These are phyloP conservation scores for Stylophora pistillata DNA, from an alignment of 64 coral and sea anemone species.

Conservation along the genomic window DNA sequence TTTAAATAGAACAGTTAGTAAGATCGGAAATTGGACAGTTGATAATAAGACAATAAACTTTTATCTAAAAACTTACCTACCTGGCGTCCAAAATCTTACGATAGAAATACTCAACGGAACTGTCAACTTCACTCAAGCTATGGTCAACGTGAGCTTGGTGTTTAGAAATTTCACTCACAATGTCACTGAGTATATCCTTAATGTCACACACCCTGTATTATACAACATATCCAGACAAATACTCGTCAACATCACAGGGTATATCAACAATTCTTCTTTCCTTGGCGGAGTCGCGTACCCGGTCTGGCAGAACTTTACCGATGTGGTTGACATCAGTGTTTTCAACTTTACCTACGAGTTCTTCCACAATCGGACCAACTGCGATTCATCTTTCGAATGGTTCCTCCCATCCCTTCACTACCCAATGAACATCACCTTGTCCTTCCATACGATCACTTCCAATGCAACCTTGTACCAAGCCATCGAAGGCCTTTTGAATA, in stretches of 20 bases:
- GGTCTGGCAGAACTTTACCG: slow-evolving; percentile 53
- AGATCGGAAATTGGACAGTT: slow-evolving; percentile 53
- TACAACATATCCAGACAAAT: slow-evolving; percentile 30
- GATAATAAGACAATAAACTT: slow-evolving; percentile 46
- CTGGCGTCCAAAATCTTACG: slow-evolving; percentile 41
- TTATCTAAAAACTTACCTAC: slow-evolving; percentile 59
- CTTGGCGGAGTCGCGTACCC: slow-evolving; percentile 72
- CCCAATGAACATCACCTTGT: slow-evolving; percentile 51
- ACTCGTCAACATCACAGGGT: slow-evolving; percentile 18
- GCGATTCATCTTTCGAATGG: slow-evolving; percentile 48
- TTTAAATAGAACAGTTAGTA: slow-evolving; percentile 49
- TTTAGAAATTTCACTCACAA: slow-evolving; percentile 71
- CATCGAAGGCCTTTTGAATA: slow-evolving; percentile 56
- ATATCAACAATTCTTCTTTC: slow-evolving; percentile 41
- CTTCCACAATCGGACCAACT: slow-evolving; percentile 40
- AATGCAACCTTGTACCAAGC: slow-evolving; percentile 40
- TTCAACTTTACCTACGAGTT: slow-evolving; percentile 53
- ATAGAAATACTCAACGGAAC: slow-evolving; percentile 51
- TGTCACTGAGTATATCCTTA: slow-evolving; percentile 64
- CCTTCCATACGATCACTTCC: slow-evolving; percentile 37
- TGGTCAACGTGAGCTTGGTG: slow-evolving; percentile 46
- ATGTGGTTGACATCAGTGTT: slow-evolving; percentile 48
- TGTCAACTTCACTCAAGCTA: slow-evolving; percentile 8
- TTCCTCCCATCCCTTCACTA: slow-evolving; percentile 36
- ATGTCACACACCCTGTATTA: slow-evolving; percentile 51